phyloP scores from a whole-genome alignment of 2,113 vertebrate species.

The Paramisgurnus dabryanus region DNA sequence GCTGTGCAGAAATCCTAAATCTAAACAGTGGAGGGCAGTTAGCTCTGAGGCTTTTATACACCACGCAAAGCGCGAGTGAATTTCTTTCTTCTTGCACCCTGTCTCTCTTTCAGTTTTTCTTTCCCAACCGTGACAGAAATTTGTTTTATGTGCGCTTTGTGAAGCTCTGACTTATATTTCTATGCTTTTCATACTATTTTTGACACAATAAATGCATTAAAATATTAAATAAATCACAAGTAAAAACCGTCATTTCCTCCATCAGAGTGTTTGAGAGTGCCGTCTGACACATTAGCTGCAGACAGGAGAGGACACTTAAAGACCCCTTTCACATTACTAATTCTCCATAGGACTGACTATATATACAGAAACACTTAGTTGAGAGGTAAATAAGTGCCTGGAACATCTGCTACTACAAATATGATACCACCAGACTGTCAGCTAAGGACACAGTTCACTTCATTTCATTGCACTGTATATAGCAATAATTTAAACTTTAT shows the following conservation, averaged over 20 bases:
- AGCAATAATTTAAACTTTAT: neutral
- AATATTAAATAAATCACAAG: neutral
- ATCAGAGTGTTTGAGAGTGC: conserved; percentile 17
- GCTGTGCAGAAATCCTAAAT: conserved; percentile 35
- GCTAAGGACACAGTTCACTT: neutral
- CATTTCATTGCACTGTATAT: neutral
- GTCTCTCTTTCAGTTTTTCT: neutral
- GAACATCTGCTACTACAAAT: neutral
- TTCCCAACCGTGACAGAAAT: conserved; percentile 7
- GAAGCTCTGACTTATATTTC: neutral
- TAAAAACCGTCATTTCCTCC: conserved; percentile 31
- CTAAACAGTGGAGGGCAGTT: conserved; percentile 41
- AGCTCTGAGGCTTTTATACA: conserved; percentile 30
- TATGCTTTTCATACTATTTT: neutral
- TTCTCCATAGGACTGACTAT: neutral
- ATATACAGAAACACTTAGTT: neutral
- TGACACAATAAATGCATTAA: neutral
- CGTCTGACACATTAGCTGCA: conserved; percentile 9
- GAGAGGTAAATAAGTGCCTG: neutral
- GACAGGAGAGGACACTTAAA: neutral
- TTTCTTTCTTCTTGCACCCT: conserved; percentile 14
- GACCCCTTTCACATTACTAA: neutral
- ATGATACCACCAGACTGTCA: neutral
- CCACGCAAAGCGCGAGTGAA: neutral
- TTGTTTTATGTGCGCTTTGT: neutral